phyloP scores from a whole-genome alignment of 2,888 invertebrate species.

The Ectropis crepuscularia region DNA sequence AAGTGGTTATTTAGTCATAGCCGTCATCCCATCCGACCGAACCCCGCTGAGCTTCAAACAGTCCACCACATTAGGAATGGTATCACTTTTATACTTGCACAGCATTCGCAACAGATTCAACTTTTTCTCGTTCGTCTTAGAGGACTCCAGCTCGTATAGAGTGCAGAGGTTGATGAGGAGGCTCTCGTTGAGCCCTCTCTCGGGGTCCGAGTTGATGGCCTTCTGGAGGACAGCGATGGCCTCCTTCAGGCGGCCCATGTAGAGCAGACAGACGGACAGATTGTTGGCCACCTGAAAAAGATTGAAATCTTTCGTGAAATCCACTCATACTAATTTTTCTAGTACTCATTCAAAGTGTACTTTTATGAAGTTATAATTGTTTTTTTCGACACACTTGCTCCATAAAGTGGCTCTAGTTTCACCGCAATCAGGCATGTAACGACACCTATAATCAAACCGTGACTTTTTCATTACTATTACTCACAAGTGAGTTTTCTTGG shows the following conservation, averaged over 20 bases:
- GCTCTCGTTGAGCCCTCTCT: slow-evolving; percentile 93
- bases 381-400: too few species aligned
- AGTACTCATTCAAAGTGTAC: too few species aligned
- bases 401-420: too few species aligned
- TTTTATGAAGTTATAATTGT: too few species aligned
- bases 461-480: too few species aligned
- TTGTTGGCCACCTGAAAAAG: slow-evolving; percentile 93
- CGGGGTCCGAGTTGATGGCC: slow-evolving; percentile 91
- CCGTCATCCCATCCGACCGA: slow-evolving; percentile 7
- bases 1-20: slow-evolving; percentile 1
- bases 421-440: too few species aligned
- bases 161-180: slow-evolving; percentile 96
- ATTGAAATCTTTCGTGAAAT: too few species aligned
- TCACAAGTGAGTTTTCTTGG: too few species aligned
- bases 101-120: slow-evolving; percentile 91
- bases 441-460: too few species aligned
- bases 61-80: slow-evolving; percentile 77
- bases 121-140: slow-evolving; percentile 94
- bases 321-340: too few species aligned
- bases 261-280: slow-evolving; percentile 95
- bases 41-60: slow-evolving; percentile 65
- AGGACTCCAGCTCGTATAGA: slow-evolving; percentile 96
- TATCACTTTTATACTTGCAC: slow-evolving; percentile 94
- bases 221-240: slow-evolving; percentile 93
- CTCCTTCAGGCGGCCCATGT: slow-evolving; percentile 94